Percentiles rank a stretch among this genome's conserved stretches.
phyloP scores from a whole-genome alignment of 2,113 vertebrate genomes.

The Paramisgurnus dabryanus region DNA sequence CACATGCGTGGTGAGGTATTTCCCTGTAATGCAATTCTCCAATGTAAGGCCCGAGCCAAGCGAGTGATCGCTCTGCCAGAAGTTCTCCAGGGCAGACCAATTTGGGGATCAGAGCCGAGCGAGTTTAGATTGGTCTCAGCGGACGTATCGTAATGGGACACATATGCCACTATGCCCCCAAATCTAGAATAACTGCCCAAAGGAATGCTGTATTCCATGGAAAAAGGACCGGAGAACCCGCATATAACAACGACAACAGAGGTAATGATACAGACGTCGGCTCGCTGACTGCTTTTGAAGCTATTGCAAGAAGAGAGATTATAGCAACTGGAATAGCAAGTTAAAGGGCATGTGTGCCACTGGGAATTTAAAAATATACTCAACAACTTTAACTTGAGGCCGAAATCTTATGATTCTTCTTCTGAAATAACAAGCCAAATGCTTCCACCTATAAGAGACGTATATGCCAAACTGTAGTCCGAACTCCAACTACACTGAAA shows the following conservation, averaged over 20 bases:
- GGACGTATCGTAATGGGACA: slow-evolving; percentile 68
- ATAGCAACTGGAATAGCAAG: neutral
- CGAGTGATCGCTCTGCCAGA: slow-evolving; percentile 53
- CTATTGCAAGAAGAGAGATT: neutral
- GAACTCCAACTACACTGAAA: neutral
- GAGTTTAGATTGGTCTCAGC: slow-evolving; percentile 67
- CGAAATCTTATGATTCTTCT: too few species aligned
- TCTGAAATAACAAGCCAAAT: neutral
- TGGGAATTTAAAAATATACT: neutral
- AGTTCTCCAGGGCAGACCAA: slow-evolving; percentile 62
- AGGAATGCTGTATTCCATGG: slow-evolving; percentile 56
- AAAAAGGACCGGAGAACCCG: slow-evolving; percentile 18
- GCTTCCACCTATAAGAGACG: neutral
- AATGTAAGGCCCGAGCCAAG: slow-evolving; percentile 25
- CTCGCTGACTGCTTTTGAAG: neutral
- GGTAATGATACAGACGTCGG: neutral
- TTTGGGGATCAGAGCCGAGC: slow-evolving; percentile 60
- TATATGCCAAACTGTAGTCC: neutral
- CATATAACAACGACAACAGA: neutral
- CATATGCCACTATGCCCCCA: slow-evolving; percentile 58
- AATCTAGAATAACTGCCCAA: slow-evolving; percentile 67
- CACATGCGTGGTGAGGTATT: slow-evolving; percentile 33
- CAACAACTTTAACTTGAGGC: neutral
- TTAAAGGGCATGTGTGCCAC: neutral
- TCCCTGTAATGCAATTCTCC: slow-evolving; percentile 33